These are phyloP conservation scores for Aphelenchoides avenae DNA, from an alignment of 1,140 invertebrate genomes.

Conservation along the genomic window DNA sequence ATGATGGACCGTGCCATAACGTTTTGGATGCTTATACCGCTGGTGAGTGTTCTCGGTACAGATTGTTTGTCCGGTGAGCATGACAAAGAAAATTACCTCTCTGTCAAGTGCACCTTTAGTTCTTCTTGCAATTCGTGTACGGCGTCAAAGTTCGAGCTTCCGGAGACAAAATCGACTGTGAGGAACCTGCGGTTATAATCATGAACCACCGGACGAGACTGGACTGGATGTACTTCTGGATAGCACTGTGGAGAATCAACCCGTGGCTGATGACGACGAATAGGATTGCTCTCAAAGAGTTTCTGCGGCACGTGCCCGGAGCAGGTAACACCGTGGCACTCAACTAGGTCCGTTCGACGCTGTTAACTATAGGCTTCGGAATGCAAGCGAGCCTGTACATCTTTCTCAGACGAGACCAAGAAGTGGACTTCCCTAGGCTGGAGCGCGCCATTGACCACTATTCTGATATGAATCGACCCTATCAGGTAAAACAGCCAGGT, in stretches of 20 bases:
- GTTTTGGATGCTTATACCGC: conserved; percentile 54
- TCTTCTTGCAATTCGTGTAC: conserved; percentile 68
- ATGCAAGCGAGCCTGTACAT: conserved; percentile 80
- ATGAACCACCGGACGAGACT: conserved; percentile 82
- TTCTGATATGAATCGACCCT: conserved; percentile 65
- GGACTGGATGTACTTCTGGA: conserved; percentile 88
- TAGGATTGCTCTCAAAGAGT: conserved; percentile 77
- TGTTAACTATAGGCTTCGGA: conserved; percentile 72
- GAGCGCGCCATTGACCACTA: conserved; percentile 67
- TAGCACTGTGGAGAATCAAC: conserved; percentile 73
- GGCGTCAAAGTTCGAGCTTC: conserved; percentile 71
- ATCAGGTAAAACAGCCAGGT: conserved; percentile 55
- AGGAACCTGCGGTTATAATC: conserved; percentile 72
- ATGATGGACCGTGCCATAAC: conserved; percentile 52
- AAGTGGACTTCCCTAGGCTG: conserved; percentile 25
- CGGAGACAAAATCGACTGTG: conserved; percentile 71
- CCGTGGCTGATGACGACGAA: conserved; percentile 66
- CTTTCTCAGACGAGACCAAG: conserved; percentile 75
- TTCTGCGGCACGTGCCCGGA: conserved; percentile 73
- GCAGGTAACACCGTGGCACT: conserved; percentile 64
- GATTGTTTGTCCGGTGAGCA: conserved; percentile 1
- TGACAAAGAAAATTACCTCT: neutral
- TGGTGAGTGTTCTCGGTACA: conserved; percentile 58
- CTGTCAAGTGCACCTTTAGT: too few species aligned
- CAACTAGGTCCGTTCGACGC: too few species aligned